Evolutionary conservation across 2,888 invertebrate genomes (phyloP), one percentile per base, ranked within the genome.

Genomic region (Melitaea athalia): DNA sequence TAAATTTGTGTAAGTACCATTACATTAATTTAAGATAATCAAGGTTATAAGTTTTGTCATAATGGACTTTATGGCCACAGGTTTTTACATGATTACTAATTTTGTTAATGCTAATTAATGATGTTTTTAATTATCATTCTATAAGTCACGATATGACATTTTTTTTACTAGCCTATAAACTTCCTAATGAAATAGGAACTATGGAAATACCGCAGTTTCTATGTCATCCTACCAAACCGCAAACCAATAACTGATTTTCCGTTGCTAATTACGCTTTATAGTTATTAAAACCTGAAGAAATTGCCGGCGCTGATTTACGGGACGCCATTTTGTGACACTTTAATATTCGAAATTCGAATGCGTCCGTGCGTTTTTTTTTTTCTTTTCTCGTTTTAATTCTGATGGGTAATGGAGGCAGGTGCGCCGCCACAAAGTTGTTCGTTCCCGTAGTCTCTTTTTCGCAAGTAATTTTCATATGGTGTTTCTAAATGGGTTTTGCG

Each of bases 231-330:
- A n/a, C n/a, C n/a, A n/a, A n/a, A n/a, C n/a, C 76, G 71, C 77
- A 76, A 79, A 76, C 75, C 80, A 75, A 77, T 80, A 78, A 77
- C 74, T 75, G 81, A 87, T 87, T 86, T 85, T 85, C 89, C 88
- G 85, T 89, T 83, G 84, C 88, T 91, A 92, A 92, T 91, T 88
- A 91, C 81, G 77, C 82, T 89, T 90, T 85, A 87, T 88, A 86
- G 86, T 89, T 89, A 88, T 87, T 89, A 90, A 85, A 84, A 81
- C 81, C 78, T 81, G 80, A 82, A 87, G 88, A 86, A 91, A 91
- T 89, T 87, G 84, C 86, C 78, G 83, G 83, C 81, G 82, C 84
- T 89, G 90, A 92, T 91, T 91, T 89, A 91, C 82, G 83, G 83
- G 77, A 78, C 78, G 86, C 90, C 88, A 89, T 89, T 85, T 88